A percentile compares a stretch with the other conserved stretches of the same genome.
Conservation (phyloP, 1,140 invertebrate species). For the Centruroides vittatus region DNA sequence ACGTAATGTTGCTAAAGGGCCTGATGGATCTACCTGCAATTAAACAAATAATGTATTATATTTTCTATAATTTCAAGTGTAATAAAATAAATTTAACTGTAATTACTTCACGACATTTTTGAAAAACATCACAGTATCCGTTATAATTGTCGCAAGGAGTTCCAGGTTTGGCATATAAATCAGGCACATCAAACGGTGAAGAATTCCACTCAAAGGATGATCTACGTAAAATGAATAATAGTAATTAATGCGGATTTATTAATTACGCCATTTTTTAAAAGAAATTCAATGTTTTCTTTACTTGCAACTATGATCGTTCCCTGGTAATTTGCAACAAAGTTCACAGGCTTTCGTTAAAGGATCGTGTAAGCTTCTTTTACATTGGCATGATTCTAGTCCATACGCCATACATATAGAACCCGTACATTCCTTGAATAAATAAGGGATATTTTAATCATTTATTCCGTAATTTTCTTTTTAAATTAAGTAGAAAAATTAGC, state of each 20-base stretch:
- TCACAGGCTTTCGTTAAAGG: conserved; percentile 72
- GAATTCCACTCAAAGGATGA: conserved; percentile 85
- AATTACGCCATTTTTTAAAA: neutral
- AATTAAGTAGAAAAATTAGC: neutral
- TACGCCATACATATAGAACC: conserved; percentile 86
- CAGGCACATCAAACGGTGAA: conserved; percentile 72
- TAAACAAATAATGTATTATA: conserved; percentile 1
- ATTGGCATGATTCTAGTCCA: conserved; percentile 90
- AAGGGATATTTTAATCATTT: no score
- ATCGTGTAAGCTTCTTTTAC: conserved; percentile 51
- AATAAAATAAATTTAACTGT: neutral
- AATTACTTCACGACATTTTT: conserved; percentile 86
- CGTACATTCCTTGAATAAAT: conserved; percentile 57
- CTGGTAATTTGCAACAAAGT: conserved; percentile 72
- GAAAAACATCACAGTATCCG: conserved; percentile 98
- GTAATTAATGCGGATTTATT: neutral
- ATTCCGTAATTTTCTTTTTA: neutral
- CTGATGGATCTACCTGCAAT: conserved; percentile 69
- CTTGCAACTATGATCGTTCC: conserved; percentile 57
- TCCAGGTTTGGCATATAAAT: conserved; percentile 70
- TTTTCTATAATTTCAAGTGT: neutral
- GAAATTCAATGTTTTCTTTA: conserved; percentile 24
- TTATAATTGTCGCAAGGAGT: conserved; percentile 93
- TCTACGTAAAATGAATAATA: conserved; percentile 33
- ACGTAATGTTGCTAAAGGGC: conserved; percentile 77